Conservation (phyloP, 1,140 invertebrate genomes). For the Dreissena polymorpha region DNA sequence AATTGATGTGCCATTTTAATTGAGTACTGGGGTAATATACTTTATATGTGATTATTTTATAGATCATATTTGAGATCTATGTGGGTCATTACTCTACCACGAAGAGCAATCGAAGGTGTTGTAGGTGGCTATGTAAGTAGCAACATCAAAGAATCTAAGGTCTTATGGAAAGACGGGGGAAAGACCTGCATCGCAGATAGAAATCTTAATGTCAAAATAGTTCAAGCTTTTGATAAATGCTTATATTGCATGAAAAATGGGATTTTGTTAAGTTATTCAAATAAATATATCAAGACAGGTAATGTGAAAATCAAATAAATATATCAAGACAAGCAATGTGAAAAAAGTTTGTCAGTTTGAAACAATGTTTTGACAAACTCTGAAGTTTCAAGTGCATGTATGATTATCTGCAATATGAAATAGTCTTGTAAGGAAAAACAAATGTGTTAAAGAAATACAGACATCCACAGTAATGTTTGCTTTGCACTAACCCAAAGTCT, state of each 20-base stretch:
- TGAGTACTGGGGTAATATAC: slow-evolving; percentile 7
- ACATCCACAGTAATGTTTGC: no score
- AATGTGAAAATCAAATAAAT: no score
- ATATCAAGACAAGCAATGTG: no score
- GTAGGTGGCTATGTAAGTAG: slow-evolving; percentile 49
- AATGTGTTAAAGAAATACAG: no score
- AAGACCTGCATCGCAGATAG: slow-evolving; percentile 43
- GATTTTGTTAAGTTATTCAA: slow-evolving; percentile 9
- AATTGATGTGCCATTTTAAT: slow-evolving; percentile 13
- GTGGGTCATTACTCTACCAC: slow-evolving; percentile 50
- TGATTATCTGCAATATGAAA: no score
- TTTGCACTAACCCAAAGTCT: no score
- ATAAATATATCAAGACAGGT: no score
- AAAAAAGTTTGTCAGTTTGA: no score
- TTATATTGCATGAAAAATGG: slow-evolving; percentile 54
- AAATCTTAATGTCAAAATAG: slow-evolving; percentile 48
- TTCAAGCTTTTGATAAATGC: slow-evolving; percentile 50
- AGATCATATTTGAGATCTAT: slow-evolving; percentile 53
- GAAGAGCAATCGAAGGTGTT: slow-evolving; percentile 38
- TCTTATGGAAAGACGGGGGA: slow-evolving; percentile 42
- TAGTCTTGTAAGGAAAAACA: no score
- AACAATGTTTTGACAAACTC: no score
- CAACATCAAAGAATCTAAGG: slow-evolving; percentile 44
- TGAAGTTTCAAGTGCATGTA: no score
- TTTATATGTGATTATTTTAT: neutral